phyloP scores from a whole-genome alignment of 2,113 vertebrate species.

The Balaenoptera acutorostrata region DNA sequence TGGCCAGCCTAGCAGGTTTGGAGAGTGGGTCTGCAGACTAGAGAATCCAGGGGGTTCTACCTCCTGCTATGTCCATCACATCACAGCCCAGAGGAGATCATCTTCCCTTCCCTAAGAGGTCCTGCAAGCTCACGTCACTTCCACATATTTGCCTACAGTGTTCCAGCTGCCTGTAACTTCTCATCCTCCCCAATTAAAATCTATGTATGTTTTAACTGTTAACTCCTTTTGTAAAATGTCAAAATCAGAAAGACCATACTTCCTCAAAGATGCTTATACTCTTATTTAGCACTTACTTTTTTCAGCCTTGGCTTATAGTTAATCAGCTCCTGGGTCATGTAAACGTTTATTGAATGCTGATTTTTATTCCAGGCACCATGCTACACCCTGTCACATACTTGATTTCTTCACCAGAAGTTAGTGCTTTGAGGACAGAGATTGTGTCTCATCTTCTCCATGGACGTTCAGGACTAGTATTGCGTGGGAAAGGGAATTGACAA shows the following conservation, averaged over 20 bases:
- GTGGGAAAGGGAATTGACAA: not conserved
- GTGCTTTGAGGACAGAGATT: not conserved
- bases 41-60: too few species aligned
- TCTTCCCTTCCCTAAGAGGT: not conserved
- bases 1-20: not conserved
- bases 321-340: not conserved
- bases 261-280: not conserved
- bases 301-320: not conserved
- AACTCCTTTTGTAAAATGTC: not conserved
- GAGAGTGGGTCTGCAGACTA: not conserved
- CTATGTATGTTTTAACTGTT: not conserved
- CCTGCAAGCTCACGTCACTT: not conserved
- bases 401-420: not conserved
- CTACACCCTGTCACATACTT: not conserved
- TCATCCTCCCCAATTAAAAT: not conserved
- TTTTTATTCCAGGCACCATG: not conserved
- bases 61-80: fast-evolving
- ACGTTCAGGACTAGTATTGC: not conserved
- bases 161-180: not conserved
- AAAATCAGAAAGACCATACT: not conserved
- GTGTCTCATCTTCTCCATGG: not conserved
- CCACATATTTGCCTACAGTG: fast-evolving
- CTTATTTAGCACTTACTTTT: not conserved
- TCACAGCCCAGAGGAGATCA: not conserved
- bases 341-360: not conserved